phyloP scores from a whole-genome alignment of 2,113 vertebrate species.

The Rhynchopsitta pachyrhyncha region DNA sequence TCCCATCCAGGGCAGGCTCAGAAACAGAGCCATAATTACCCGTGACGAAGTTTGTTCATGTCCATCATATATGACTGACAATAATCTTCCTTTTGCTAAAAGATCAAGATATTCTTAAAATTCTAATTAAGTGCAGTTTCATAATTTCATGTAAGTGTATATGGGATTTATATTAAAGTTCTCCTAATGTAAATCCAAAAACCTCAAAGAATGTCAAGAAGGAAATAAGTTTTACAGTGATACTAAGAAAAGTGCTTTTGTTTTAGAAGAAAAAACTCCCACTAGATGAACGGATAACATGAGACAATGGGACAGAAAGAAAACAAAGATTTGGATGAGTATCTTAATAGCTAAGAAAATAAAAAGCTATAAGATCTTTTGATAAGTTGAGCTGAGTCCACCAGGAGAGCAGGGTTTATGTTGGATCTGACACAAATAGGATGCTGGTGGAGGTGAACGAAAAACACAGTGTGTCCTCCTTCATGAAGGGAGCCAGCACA shows the following conservation, averaged over 20 bases:
- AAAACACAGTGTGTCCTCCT: neutral
- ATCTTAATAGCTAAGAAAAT: conserved; percentile 2
- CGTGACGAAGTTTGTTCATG: accelerated
- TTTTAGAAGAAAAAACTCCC: neutral
- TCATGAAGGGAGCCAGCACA: neutral
- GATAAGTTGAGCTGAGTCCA: neutral
- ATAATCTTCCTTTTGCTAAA: neutral
- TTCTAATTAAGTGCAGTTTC: neutral
- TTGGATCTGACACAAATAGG: neutral
- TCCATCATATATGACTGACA: neutral
- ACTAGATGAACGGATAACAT: neutral
- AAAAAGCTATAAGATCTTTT: neutral
- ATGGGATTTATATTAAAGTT: neutral
- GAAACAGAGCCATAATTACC: neutral
- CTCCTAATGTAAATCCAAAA: neutral
- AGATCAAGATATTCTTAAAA: neutral
- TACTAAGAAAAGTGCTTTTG: neutral
- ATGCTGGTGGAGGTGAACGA: neutral
- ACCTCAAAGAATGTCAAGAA: neutral
- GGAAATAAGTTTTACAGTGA: neutral
- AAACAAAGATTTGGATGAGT: neutral
- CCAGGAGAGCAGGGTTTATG: neutral
- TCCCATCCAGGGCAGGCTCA: neutral
- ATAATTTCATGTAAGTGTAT: accelerated
- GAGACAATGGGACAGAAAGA: neutral